Percentiles rank a stretch among this genome's conserved stretches.
Evolutionary conservation across 1,140 invertebrate species (phyloP).

Genomic region (Pinna nobilis): DNA sequence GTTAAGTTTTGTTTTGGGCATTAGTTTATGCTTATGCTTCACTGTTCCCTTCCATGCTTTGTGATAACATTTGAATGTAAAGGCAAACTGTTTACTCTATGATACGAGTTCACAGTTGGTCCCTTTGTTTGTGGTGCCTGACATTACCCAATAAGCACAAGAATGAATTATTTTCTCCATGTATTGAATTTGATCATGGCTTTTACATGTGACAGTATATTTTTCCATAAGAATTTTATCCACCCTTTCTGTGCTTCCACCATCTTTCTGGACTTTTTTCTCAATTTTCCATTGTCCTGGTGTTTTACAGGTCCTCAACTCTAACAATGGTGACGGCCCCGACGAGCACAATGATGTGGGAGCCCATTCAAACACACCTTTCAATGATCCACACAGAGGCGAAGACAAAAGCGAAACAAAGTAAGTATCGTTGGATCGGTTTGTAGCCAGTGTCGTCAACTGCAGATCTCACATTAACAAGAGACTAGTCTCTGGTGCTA

Average conservation of each 20-base stretch:
- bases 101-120: too few species aligned
- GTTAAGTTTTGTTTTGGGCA: too few species aligned
- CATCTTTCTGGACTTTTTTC: neutral
- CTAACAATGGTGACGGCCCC: constrained; percentile 95
- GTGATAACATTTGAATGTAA: too few species aligned
- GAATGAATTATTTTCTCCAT: too few species aligned
- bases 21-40: too few species aligned
- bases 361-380: constrained; percentile 96
- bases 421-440: constrained; percentile 67
- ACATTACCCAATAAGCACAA: neutral
- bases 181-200: too few species aligned
- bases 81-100: too few species aligned
- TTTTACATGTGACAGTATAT: neutral
- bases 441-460: neutral
- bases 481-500: too few species aligned
- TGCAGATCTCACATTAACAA: too few species aligned
- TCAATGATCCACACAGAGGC: constrained; percentile 85
- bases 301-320: constrained; percentile 92
- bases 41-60: too few species aligned
- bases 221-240: neutral
- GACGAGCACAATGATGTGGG: constrained; percentile 88
- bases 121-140: neutral
- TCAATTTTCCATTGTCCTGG: neutral
- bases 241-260: neutral
- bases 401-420: constrained; percentile 83